Evolutionary conservation across 1,140 invertebrate species (phyloP), one percentile per base, ranked within the genome.

Genomic region (Drosophila lacteicornis): DNA sequence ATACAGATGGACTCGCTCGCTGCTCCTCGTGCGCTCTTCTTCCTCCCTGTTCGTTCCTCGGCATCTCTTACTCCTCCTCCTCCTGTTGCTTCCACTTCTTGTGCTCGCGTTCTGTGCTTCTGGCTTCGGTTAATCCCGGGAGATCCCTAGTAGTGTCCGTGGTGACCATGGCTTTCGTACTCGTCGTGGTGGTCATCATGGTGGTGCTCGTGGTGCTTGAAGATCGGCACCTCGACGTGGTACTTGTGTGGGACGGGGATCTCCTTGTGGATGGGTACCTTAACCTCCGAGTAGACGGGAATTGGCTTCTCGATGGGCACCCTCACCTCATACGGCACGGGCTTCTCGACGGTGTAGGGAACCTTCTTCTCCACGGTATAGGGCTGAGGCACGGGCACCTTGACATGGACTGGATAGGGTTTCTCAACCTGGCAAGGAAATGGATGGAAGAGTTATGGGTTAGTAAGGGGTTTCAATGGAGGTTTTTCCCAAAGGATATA

Each of bases 271-370:
- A 97, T 94, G 19, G 96, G 96, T 13, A 95, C 93, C 46, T 94
- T 96, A 4, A 96, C 95, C 74, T 96, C 95, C 68, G 96, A 95
- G 93, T 96, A 95, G 19, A 96, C 95, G 74, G 95, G 95, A 91
- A 96, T 96, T 38, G 96, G 96, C 91, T 96, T 96, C 93, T 97
- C 96, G 27, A 97, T 96, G 30, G 94, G 95, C 30, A 97, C 96
- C 82, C 96, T 96, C 12, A 97, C 95, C 88, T 96, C 96, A 83
- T 95, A 95, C 36, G 96, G 96, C 9, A 96, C 95, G 36, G 96
- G 95, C 93, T 96, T 97, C 78, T 96, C 96, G 4, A 97, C 95
- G 40, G 94, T 94, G 91, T 95, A 94, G 6, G 93, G 96, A 17
- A 96, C 93, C 76, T 95, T 96, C 93, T 96, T 96, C 91, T 95